A percentile compares a stretch with the other conserved stretches of the same genome.
These are phyloP conservation scores for Melanostoma mellinum DNA, from an alignment of 2,888 invertebrate species.

Conservation along the genomic window DNA sequence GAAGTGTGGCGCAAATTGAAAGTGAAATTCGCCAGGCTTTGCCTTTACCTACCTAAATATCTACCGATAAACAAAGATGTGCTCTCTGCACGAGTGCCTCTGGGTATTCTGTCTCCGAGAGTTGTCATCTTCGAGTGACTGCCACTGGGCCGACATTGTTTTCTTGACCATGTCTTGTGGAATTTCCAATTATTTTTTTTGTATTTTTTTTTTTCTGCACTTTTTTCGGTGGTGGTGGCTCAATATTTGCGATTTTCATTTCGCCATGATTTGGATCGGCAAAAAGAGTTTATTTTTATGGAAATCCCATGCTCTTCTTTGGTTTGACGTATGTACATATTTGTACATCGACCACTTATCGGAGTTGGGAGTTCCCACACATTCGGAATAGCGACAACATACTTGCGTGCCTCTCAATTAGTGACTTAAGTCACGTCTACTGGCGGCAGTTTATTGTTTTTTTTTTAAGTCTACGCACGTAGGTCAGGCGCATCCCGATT, in stretches of 20 bases:
- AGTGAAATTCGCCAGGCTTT: slow-evolving; percentile 57
- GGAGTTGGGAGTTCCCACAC: slow-evolving; percentile 37
- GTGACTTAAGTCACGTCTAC: slow-evolving; percentile 50
- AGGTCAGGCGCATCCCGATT: slow-evolving; percentile 7
- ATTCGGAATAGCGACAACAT: background rate
- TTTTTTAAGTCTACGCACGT: background rate
- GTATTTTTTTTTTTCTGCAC: slow-evolving; percentile 17
- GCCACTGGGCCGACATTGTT: slow-evolving; percentile 14
- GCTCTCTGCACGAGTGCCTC: slow-evolving; percentile 46
- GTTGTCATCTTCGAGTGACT: slow-evolving; percentile 30
- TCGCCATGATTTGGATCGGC: slow-evolving; percentile 18
- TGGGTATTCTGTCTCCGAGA: background rate
- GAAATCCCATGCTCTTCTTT: slow-evolving; percentile 52
- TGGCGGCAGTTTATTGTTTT: slow-evolving; percentile 30
- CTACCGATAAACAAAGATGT: slow-evolving; percentile 58
- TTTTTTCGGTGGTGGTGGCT: background rate
- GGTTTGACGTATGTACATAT: slow-evolving; percentile 5
- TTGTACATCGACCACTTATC: background rate
- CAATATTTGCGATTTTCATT: slow-evolving; percentile 22
- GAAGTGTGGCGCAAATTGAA: slow-evolving; percentile 66
- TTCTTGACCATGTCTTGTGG: slow-evolving; percentile 51
- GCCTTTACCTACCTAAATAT: background rate
- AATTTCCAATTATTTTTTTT: slow-evolving; percentile 41
- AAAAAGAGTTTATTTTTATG: slow-evolving; percentile 5
- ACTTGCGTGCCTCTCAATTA: background rate